Evolutionary conservation across 35 echinoderm and acorn worm species (phyloP).

Genomic region (Eucidaris tribuloides): DNA sequence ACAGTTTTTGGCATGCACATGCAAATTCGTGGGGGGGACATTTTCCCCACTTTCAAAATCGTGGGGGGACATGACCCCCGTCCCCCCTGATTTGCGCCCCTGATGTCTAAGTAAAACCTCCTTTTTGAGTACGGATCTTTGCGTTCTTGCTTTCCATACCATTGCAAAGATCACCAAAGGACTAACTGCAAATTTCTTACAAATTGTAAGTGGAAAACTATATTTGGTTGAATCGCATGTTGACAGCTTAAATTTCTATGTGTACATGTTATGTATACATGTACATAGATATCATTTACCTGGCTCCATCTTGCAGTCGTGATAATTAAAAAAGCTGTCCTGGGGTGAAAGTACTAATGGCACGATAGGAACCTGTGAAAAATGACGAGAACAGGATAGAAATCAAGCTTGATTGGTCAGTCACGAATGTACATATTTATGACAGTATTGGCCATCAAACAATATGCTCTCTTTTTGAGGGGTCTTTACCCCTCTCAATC

Average conservation of each 20-base stretch:
- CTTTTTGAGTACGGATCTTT: too few species aligned
- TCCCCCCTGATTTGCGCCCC: too few species aligned
- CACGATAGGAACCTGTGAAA: slow-evolving; percentile 49
- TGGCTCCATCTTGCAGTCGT: slow-evolving; percentile 32
- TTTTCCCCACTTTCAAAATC: too few species aligned
- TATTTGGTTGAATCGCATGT: background rate
- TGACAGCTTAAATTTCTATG: background rate
- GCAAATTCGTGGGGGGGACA: too few species aligned
- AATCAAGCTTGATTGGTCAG: background rate
- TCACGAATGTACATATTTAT: background rate
- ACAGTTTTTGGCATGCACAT: too few species aligned
- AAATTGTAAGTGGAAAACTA: background rate
- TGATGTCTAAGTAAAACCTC: too few species aligned
- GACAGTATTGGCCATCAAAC: background rate
- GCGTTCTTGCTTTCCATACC: background rate
- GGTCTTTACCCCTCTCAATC: background rate
- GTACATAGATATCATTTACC: slow-evolving; percentile 15
- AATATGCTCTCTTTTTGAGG: background rate
- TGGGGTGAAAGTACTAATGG: slow-evolving; percentile 60
- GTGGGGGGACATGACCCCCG: too few species aligned
- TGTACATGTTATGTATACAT: background rate
- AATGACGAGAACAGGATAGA: background rate
- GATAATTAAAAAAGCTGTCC: slow-evolving; percentile 66
- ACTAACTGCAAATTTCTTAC: background rate
- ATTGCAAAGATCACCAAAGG: background rate